Percentiles rank a stretch among this genome's conserved stretches.
Conservation (phyloP, 2,113 vertebrate genomes). For the Cephalopholis sonnerati region DNA sequence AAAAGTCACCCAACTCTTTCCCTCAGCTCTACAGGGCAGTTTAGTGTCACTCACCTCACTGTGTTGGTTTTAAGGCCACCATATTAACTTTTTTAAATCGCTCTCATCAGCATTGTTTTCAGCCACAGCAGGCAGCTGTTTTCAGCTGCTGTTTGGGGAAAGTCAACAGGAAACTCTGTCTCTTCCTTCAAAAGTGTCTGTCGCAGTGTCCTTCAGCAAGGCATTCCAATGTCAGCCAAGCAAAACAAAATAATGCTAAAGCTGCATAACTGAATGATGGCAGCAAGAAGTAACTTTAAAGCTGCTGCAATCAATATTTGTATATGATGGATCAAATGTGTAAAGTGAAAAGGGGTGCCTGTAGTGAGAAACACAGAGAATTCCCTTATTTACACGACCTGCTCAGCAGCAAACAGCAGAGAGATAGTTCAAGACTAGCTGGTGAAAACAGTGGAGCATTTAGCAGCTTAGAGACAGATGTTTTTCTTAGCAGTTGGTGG, state of each 20-base stretch:
- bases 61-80: not conserved
- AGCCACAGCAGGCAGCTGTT: not conserved
- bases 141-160: constrained; percentile 8
- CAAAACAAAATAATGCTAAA: not conserved
- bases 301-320: not conserved
- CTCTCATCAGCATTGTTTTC: not conserved
- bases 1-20: not conserved
- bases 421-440: not conserved
- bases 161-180: constrained; percentile 21
- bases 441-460: not conserved
- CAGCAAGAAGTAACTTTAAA: not conserved
- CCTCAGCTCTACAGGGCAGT: not conserved
- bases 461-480: not conserved
- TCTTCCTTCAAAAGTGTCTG: not conserved
- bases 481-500: not conserved
- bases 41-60: not conserved
- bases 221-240: not conserved
- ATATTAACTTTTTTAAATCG: not conserved
- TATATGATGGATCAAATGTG: too few species aligned
- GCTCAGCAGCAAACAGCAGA: not conserved
- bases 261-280: not conserved
- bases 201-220: not conserved
- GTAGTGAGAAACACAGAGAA: not conserved
- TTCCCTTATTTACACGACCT: too few species aligned
- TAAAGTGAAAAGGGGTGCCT: not conserved